A percentile compares a stretch with the other conserved stretches of the same genome.
Conservation (phyloP, 2,888 invertebrate genomes). For the Platerodrilus igneus region DNA sequence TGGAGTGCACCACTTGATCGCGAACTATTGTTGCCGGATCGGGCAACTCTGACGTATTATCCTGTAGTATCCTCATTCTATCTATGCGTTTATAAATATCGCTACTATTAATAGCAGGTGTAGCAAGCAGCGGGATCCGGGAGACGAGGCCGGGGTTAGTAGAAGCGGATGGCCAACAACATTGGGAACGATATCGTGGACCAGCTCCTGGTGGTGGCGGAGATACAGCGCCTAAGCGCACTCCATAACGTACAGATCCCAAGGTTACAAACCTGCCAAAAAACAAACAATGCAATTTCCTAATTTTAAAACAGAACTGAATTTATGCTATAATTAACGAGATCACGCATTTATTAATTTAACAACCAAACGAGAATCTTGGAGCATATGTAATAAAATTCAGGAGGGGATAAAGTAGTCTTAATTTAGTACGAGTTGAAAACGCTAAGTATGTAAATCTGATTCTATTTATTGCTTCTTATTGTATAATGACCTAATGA, state of each 20-base stretch:
- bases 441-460: too few species aligned
- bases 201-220: conserved; percentile 48
- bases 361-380: too few species aligned
- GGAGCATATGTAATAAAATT: too few species aligned
- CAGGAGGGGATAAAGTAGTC: too few species aligned
- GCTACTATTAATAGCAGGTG: conserved; percentile 47
- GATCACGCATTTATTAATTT: too few species aligned
- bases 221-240: conserved; percentile 57
- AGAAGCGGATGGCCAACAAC: conserved; percentile 42
- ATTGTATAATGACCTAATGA: too few species aligned
- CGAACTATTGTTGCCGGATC: conserved; percentile 42
- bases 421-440: too few species aligned
- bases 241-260: conserved; percentile 67
- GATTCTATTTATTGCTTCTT: too few species aligned
- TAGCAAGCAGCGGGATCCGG: conserved; percentile 45
- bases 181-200: conserved; percentile 52
- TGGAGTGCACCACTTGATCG: conserved; percentile 43
- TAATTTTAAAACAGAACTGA: too few species aligned
- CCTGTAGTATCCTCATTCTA: conserved; percentile 46
- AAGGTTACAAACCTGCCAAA: conserved; percentile 57
- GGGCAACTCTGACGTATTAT: conserved; percentile 44
- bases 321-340: too few species aligned
- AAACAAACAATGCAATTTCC: too few species aligned
- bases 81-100: conserved; percentile 50
- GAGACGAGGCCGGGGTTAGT: conserved; percentile 52